Evolutionary conservation across 2,797 vertebrate species (phyloP).

Genomic region (Syngnathus acus): DNA sequence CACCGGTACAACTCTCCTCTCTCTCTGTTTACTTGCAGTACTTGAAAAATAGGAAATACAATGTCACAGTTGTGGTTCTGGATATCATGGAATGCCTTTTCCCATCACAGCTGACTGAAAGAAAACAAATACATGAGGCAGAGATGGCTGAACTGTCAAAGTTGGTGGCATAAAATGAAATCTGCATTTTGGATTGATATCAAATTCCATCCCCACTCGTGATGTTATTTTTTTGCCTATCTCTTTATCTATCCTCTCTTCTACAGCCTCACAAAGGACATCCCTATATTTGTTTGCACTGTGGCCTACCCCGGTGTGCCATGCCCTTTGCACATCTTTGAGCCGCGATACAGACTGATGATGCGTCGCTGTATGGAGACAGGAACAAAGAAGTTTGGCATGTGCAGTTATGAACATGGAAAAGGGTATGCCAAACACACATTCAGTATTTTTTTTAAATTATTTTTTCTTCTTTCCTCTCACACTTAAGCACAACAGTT

Average conservation of each 20-base stretch:
- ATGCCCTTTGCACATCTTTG: slow-evolving; percentile 87
- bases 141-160: slow-evolving; percentile 89
- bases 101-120: slow-evolving; percentile 73
- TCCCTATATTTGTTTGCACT: slow-evolving; percentile 88
- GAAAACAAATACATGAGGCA: slow-evolving; percentile 72
- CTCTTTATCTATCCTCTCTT: background rate
- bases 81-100: slow-evolving; percentile 75
- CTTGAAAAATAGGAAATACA: slow-evolving; percentile 82
- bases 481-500: slow-evolving; percentile 20
- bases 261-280: slow-evolving; percentile 77
- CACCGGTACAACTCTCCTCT: background rate
- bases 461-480: background rate
- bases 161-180: slow-evolving; percentile 54
- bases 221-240: background rate
- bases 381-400: slow-evolving; percentile 84
- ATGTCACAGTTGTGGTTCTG: slow-evolving; percentile 71
- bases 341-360: slow-evolving; percentile 89
- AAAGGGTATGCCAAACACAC: slow-evolving; percentile 69
- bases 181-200: background rate
- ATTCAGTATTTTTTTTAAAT: slow-evolving; percentile 1
- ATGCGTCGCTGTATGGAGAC: slow-evolving; percentile 89
- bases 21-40: slow-evolving; percentile 59
- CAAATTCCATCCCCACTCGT: background rate
- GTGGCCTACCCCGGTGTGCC: slow-evolving; percentile 82
- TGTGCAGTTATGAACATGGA: slow-evolving; percentile 83